Evolutionary conservation across 1,140 invertebrate species (phyloP), one percentile per base, ranked within the genome.

Genomic region (Plodia interpunctella): DNA sequence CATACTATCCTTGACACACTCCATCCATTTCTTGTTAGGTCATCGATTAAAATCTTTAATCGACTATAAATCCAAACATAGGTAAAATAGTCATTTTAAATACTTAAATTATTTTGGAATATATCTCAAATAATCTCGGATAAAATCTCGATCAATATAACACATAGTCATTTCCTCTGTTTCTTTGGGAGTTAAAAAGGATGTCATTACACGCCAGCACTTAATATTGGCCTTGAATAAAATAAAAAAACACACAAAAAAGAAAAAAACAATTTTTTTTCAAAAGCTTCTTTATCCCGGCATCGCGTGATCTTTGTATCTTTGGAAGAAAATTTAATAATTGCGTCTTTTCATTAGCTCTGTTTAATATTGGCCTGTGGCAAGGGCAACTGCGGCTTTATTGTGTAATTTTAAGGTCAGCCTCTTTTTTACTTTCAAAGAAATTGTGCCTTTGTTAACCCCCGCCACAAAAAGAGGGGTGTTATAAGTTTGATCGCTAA

Each of bases 281-380:
- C 59, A 61, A 71, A 69, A 70, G 57, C 15, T 25, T 53, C 60
- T 58, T 64, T 53, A 53, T 76, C 72, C 57, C 54, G 38, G n/a
- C 60, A 65, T 80, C 65, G 78, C 78, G 78, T 80, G 78, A 72
- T 72, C 62, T 57, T 63, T 65, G 57, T 65, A 71, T 68, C 62
- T 57, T 64, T 68, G 60, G 60, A 51, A 58, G 60, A 60, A 70
- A 77, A 70, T 70, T 52, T 52, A 59, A 65, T 62, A 66, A 66
- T 55, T 30, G 71, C 58, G 52, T 62, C 68, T 68, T 72, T 78
- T 78, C 68, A 73, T 78, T 66, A 63, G 58, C 61, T 20, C 21
- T 64, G 32, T 61, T 61, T 63, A 59, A 60, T 63, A 60, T 65
- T 61, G 61, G 50, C 57, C 32, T 52, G 63, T 66, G 58, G 67